Base-by-base conservation (phyloP, 2,113 vertebrate species). In the Ophiodon elongatus region DNA sequence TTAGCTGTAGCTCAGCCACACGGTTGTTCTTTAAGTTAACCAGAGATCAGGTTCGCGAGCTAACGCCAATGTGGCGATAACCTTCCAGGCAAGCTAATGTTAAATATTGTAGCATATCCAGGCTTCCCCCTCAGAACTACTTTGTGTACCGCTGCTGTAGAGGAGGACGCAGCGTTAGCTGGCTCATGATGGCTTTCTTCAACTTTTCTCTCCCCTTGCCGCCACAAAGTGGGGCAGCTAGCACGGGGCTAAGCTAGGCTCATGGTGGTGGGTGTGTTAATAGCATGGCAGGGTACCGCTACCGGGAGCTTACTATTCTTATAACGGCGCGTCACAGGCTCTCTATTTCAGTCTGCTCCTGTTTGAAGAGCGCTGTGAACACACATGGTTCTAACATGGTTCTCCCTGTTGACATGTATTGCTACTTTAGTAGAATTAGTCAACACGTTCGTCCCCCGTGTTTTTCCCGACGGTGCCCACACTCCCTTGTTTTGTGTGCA, bases 181-280 rank as follows among this genome's bases (percentile, higher is more conserved):
- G 2, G 54, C 54, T 37, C 3, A 60, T 60, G 54, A 45, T 76
- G 0, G 27, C 4, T 79, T 63, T 60, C 0, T 11, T 59, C 13
- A 39, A 52, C 8, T 69, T 62, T 62, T 25, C 43, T 33, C 8
- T 23, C 23, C 8, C 7, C 15, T 81, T 81, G 33, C 56, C 84
- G 84, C 82, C 70, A 71, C 59, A 68, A 76, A 66, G 31, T 2
- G 33, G 27, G 25, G 21, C 3, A 65, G 91, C 88, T 87, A 90
- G 56, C 41, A 50, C 9, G 2, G 17, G 14, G 85, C 90, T 91
- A 91, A 67, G 91, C 90, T 92, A 91, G 72, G 13, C 62, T 33
- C 29, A 52, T 31, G 56, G 70, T 67, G 85, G 91, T 91, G 91
- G 87, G 89, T 91, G 92, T 93, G 89, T 88, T 64, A 66, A 67